phyloP scores from a whole-genome alignment of 2,113 vertebrate genomes.

The Gnathonemus longibarbis region DNA sequence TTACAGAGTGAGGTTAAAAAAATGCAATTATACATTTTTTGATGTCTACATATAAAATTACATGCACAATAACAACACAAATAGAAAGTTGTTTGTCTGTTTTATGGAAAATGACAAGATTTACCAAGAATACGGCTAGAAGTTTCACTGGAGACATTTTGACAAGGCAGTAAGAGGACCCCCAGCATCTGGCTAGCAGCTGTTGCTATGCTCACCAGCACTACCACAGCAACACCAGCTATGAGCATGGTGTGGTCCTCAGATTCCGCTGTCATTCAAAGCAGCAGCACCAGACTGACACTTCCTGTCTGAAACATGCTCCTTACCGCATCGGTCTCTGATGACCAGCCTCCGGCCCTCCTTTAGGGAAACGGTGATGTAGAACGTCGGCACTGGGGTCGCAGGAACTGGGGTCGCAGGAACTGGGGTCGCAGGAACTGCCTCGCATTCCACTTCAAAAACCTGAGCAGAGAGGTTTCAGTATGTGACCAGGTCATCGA shows the following conservation, averaged over 20 bases:
- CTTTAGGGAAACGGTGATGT: conserved; percentile 81
- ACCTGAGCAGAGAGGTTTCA: conserved; percentile 2
- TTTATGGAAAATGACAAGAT: neutral
- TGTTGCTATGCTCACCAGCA: neutral
- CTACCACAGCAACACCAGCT: neutral
- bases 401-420: neutral
- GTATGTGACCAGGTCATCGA: neutral
- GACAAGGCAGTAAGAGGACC: neutral
- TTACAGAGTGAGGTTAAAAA: neutral
- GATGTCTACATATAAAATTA: neutral
- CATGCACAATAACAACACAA: neutral
- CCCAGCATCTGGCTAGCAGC: neutral
- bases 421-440: neutral
- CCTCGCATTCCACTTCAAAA: neutral
- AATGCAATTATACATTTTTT: neutral
- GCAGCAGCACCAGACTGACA: neutral
- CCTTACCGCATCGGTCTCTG: conserved; percentile 80
- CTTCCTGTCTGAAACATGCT: neutral
- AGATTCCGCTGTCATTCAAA: neutral
- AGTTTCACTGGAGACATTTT: neutral
- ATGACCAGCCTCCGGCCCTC: conserved; percentile 81
- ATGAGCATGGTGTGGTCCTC: neutral
- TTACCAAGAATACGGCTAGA: neutral
- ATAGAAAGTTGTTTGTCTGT: neutral
- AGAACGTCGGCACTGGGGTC: conserved; percentile 44